phyloP scores from a whole-genome alignment of 1,140 invertebrate genomes.

The Medauroidea extradentata region DNA sequence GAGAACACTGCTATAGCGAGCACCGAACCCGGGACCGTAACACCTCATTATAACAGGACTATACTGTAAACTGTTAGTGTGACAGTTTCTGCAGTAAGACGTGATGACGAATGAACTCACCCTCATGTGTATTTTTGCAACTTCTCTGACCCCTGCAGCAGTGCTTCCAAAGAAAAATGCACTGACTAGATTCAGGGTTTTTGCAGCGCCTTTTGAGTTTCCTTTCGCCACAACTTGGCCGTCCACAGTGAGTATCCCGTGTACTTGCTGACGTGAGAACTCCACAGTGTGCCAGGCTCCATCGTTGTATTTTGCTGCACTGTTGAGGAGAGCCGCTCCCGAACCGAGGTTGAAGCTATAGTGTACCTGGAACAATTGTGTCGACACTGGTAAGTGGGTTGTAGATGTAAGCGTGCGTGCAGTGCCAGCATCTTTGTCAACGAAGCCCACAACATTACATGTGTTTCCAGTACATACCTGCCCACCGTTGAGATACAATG shows the following conservation, averaged over 20 bases:
- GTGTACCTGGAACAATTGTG: conserved; percentile 45
- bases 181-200: conserved; percentile 56
- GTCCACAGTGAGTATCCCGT: conserved; percentile 66
- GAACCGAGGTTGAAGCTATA: conserved; percentile 71
- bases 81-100: too few relatives aligned
- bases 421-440: too few relatives aligned
- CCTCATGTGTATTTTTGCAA: conserved; percentile 10
- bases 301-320: conserved; percentile 64
- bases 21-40: too few relatives aligned
- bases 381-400: neutral
- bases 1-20: too few relatives aligned
- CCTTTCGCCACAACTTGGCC: conserved; percentile 51
- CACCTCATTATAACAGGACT: too few relatives aligned
- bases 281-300: conserved; percentile 79
- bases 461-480: conserved; percentile 61
- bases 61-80: neutral
- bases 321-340: conserved; percentile 55
- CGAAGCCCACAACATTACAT: too few relatives aligned
- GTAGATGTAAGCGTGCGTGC: too few relatives aligned
- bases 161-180: conserved; percentile 81
- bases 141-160: conserved; percentile 7
- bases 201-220: conserved; percentile 49
- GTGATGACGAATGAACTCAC: neutral
- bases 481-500: conserved; percentile 75
- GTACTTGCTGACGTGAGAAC: conserved; percentile 52